Conservation (phyloP, 2,113 vertebrate species). For the Oryctolagus cuniculus region mOryCun1.1 NC_091433.1:161857001-161857500, state of each 20-base stretch:
- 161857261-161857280: neutral
- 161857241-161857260: neutral
- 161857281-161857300: neutral
- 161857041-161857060: neutral
- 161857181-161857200: neutral
- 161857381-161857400: neutral
- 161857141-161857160: neutral
- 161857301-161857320: neutral
- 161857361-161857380: neutral
- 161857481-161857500: neutral
- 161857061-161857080: neutral
- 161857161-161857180: neutral
- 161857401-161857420: neutral
- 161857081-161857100: neutral
- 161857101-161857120: neutral
- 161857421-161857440: neutral
- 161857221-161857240: neutral
- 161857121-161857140: neutral
- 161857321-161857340: neutral
- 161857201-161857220: neutral
- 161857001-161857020: neutral
- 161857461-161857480: neutral
- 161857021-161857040: neutral
- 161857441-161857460: neutral
- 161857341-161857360: no score